Evolutionary conservation across 2,113 vertebrate genomes (phyloP).

Genomic region (Pagrus major): DNA sequence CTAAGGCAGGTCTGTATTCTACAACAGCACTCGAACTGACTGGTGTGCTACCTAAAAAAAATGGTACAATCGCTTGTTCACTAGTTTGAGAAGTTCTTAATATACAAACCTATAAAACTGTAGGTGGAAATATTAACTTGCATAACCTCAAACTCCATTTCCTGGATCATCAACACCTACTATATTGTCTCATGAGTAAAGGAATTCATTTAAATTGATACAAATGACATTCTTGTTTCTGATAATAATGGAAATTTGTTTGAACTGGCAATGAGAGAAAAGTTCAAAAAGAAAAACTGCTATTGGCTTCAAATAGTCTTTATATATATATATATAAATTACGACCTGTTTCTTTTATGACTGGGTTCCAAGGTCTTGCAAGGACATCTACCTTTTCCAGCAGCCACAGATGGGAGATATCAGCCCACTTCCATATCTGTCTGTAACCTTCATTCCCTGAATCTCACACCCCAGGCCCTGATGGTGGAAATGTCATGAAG

Average conservation of each 20-base stretch:
- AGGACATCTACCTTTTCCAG: slow-evolving; percentile 67
- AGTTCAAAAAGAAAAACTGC: neutral
- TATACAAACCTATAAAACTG: slow-evolving; percentile 10
- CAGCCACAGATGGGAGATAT: slow-evolving; percentile 57
- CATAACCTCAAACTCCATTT: neutral
- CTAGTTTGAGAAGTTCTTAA: neutral
- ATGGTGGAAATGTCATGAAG: slow-evolving; percentile 67
- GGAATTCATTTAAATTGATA: neutral
- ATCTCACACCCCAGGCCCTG: slow-evolving; percentile 52
- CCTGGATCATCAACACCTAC: neutral
- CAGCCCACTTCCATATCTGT: slow-evolving; percentile 55
- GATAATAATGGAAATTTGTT: neutral
- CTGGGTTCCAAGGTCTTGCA: slow-evolving; percentile 51
- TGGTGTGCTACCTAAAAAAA: neutral
- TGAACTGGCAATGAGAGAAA: neutral
- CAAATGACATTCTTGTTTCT: neutral
- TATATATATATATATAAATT: neutral
- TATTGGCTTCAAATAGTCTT: neutral
- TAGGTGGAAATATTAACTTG: neutral
- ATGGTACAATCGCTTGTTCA: neutral
- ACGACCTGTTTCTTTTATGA: neutral
- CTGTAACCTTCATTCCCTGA: slow-evolving; percentile 41
- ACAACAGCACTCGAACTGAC: neutral
- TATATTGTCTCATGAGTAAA: neutral
- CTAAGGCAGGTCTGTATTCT: neutral